Percentiles rank a stretch among this genome's conserved stretches.
phyloP scores from a whole-genome alignment of 2,113 vertebrate genomes.

The Rhipidura dahli region DNA sequence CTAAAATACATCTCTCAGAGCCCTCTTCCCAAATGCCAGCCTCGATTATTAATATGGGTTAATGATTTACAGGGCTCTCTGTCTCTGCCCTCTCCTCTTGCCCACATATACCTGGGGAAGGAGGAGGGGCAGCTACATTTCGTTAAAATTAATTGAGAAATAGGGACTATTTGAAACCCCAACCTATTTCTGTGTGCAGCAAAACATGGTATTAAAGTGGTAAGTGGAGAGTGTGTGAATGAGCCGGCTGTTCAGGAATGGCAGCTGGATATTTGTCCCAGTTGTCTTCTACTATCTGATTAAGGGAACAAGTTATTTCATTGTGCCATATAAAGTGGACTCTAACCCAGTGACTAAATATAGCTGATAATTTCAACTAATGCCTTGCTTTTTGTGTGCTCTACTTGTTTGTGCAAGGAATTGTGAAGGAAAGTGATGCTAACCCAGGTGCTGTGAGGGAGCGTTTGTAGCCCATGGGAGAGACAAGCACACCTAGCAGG shows the following conservation, averaged over 20 bases:
- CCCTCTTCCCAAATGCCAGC: neutral
- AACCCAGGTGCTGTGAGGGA: neutral
- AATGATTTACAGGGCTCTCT: neutral
- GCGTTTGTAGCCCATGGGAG: neutral
- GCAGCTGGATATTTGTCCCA: neutral
- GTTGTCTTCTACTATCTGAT: neutral
- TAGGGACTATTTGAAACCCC: neutral
- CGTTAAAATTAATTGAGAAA: neutral
- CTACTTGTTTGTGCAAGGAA: neutral
- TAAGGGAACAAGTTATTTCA: neutral
- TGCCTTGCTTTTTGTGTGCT: neutral
- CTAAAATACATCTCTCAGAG: neutral
- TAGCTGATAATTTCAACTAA: neutral
- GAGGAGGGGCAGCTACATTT: neutral
- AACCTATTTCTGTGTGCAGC: neutral
- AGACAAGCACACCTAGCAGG: neutral
- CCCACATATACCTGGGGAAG: accelerated
- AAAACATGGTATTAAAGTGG: neutral
- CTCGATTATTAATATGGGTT: accelerated
- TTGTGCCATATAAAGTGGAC: neutral
- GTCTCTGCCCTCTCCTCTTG: neutral
- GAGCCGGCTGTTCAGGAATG: neutral
- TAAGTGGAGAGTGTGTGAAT: neutral
- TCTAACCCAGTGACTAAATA: neutral
- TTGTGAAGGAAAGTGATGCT: neutral